Base-by-base conservation (phyloP, 2,888 invertebrate genomes). In the Tromatobia lineatoria region DNA sequence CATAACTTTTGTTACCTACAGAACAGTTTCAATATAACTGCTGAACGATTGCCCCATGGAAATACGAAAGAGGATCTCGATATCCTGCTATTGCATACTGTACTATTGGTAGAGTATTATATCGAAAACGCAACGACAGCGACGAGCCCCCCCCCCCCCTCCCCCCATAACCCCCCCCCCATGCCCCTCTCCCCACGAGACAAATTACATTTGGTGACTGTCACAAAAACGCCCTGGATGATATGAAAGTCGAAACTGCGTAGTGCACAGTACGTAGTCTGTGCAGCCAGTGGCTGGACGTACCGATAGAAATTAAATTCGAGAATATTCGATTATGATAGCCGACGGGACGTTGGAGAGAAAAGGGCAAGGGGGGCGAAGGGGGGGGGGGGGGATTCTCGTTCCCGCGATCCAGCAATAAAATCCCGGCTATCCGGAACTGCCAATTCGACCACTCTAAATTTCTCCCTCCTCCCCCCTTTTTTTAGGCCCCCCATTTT, bases 321-420 rank as follows among this genome's bases (percentile, higher is more conserved):
- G 91, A 92, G 93, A 91, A 92, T 92, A 93, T 93, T 93, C 93
- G 92, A 93, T 93, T 93, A 93, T 92, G 90, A 90, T 87, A 88
- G 88, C 88, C 88, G 69, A 52, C 69, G 74, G 42, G 64, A 57
- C 25, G 42, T 71, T 29, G n/a, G 29, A 29, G 73, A 80, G 77
- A 70, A 76, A 76, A 75, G 42, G 57, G 67, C 57, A 20, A 42
- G 38, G 38, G 61, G 61, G 47, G 52, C 0, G 25, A 11, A 23
- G 23, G 6, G 45, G 59, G 59, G 13, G 47, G 34, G 61, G 45
- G 50, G 59, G 54, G 23, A 52, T 71, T 77, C 66, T 70, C 75
- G 52, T 84, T 79, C 42, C 50, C 61, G 71, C 73, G 74, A 76
- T 74, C 76, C 69, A 59, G 78, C 87, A 87, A 85, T 87, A 85